Evolutionary conservation across 2,888 invertebrate species (phyloP).

Genomic region (Neoitamus cyanurus): DNA sequence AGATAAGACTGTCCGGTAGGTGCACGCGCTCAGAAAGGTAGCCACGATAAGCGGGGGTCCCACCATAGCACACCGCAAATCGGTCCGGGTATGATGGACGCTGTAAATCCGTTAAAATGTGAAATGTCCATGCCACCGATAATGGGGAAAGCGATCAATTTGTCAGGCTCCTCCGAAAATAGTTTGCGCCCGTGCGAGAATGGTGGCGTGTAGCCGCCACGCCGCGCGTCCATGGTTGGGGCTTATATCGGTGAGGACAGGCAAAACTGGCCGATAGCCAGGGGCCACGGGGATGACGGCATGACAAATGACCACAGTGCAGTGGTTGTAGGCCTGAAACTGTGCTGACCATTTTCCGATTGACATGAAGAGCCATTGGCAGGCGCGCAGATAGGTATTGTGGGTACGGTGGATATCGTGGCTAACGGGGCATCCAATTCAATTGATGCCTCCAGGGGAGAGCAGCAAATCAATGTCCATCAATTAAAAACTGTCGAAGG

Average conservation of each 20-base stretch:
- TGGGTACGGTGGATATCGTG: neutral
- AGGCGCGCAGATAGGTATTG: neutral
- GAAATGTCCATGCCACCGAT: conserved; percentile 12
- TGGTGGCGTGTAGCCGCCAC: neutral
- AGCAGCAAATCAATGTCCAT: conserved; percentile 30
- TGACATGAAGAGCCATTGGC: conserved; percentile 8
- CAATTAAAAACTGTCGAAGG: conserved; percentile 20
- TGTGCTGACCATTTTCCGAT: neutral
- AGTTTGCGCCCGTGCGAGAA: neutral
- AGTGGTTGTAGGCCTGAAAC: neutral
- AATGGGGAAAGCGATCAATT: conserved; percentile 33
- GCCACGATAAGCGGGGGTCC: neutral
- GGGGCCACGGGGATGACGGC: neutral
- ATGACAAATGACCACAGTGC: conserved; percentile 3
- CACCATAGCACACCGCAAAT: neutral
- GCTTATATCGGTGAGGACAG: neutral
- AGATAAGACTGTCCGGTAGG: neutral
- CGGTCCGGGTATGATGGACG: neutral
- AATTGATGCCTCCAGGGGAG: neutral
- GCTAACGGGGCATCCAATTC: neutral
- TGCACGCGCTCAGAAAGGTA: neutral
- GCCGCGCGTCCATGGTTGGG: too few species aligned
- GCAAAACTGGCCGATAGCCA: neutral
- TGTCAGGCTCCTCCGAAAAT: conserved; percentile 21
- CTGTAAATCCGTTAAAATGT: conserved; percentile 17